These are phyloP conservation scores for Lypha dubia DNA, from an alignment of 2,888 invertebrate genomes.

Conservation along the genomic window DNA sequence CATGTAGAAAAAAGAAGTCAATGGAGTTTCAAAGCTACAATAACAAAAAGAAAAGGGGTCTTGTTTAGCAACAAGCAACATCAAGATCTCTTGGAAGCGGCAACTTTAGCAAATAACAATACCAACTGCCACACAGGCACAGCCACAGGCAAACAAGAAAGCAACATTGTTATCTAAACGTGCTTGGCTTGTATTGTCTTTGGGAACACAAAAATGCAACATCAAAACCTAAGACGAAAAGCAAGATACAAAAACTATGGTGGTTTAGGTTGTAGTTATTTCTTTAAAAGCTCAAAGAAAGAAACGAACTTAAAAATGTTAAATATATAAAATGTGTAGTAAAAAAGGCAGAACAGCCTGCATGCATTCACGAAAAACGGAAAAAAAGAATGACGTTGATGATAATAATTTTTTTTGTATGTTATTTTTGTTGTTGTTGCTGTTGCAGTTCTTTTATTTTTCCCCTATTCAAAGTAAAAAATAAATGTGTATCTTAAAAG, in stretches of 20 bases:
- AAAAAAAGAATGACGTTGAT: slow-evolving; percentile 47
- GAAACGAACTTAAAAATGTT: slow-evolving; percentile 11
- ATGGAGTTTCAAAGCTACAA: slow-evolving; percentile 39
- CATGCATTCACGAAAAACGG: slow-evolving; percentile 1
- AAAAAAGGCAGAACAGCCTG: slow-evolving; percentile 9
- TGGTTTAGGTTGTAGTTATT: slow-evolving; percentile 10
- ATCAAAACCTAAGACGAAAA: slow-evolving; percentile 3
- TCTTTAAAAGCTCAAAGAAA: background rate
- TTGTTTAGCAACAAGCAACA: slow-evolving; percentile 45
- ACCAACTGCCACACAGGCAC: slow-evolving; percentile 3
- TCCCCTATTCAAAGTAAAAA: background rate
- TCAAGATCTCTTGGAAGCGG: slow-evolving; percentile 56
- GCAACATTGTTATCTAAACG: slow-evolving; percentile 28
- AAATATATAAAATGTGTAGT: slow-evolving; percentile 24
- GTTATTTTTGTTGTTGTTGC: too few species aligned
- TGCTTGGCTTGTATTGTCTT: slow-evolving; percentile 25
- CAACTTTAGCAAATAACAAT: slow-evolving; percentile 24
- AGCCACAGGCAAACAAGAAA: slow-evolving; percentile 1
- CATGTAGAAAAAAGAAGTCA: slow-evolving; percentile 49
- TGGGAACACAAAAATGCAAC: slow-evolving; percentile 24
- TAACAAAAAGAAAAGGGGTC: slow-evolving; percentile 25
- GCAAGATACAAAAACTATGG: background rate
- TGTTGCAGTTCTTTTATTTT: slow-evolving; percentile 2
- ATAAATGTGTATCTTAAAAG: slow-evolving; percentile 9
- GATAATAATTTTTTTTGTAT: slow-evolving; percentile 40